phyloP scores from a whole-genome alignment of 1,140 invertebrate genomes.

The Nebria ingens region DNA sequence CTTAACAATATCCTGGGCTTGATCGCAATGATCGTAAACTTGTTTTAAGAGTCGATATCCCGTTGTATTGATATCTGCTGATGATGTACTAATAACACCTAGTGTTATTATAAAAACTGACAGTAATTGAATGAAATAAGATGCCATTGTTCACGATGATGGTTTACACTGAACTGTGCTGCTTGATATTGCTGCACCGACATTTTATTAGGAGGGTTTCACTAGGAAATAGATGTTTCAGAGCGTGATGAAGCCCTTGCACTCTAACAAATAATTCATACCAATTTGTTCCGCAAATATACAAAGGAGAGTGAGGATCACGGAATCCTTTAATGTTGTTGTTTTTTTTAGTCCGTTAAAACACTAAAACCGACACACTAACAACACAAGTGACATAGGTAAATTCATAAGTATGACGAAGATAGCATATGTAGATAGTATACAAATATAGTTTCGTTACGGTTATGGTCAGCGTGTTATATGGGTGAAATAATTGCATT shows the following conservation, averaged over 20 bases:
- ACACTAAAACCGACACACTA: too few relatives aligned
- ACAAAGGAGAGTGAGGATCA: slow-evolving; percentile 4
- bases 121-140: neutral
- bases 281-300: slow-evolving; percentile 4
- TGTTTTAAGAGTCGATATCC: slow-evolving; percentile 34
- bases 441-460: neutral
- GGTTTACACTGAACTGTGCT: slow-evolving; percentile 25
- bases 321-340: neutral
- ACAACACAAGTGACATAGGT: too few relatives aligned
- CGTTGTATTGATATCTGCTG: neutral
- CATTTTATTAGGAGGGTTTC: slow-evolving; percentile 45
- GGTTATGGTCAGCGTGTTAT: slow-evolving; percentile 11
- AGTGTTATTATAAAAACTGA: neutral
- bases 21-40: slow-evolving; percentile 49
- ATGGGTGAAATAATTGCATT: slow-evolving; percentile 8
- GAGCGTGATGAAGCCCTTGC: slow-evolving; percentile 43
- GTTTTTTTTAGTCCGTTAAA: too few relatives aligned
- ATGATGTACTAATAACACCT: neutral
- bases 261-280: slow-evolving; percentile 11
- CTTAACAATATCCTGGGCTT: slow-evolving; percentile 47
- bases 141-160: slow-evolving; percentile 12
- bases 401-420: too few relatives aligned
- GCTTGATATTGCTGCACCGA: slow-evolving; percentile 32
- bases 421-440: neutral
- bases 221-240: slow-evolving; percentile 41